Conservation (phyloP, 2,113 vertebrate species). For the Empidonax traillii region DNA sequence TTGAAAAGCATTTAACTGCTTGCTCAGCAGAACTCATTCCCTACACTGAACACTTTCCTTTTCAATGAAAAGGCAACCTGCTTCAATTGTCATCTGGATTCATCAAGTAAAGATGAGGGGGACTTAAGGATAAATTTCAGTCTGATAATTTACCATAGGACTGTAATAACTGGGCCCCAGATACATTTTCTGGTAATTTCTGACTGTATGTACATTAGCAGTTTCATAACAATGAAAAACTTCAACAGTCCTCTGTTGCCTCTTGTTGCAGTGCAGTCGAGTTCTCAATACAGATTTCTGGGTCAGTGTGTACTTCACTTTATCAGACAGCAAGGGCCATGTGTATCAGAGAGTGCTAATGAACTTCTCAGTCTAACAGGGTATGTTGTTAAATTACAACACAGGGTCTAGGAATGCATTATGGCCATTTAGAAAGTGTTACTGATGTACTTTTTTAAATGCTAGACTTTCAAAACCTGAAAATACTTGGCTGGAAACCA, state of each 20-base stretch:
- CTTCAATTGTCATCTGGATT: neutral
- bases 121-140: neutral
- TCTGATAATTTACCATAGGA: neutral
- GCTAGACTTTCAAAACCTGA: neutral
- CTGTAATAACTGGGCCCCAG: neutral
- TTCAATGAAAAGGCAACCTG: neutral
- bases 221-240: accelerated
- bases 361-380: neutral
- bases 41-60: neutral
- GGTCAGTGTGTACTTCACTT: accelerated
- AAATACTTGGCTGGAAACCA: neutral
- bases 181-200: too few species aligned
- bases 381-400: neutral
- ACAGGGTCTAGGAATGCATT: neutral
- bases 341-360: neutral
- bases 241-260: neutral
- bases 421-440: neutral
- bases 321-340: neutral
- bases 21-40: neutral
- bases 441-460: neutral
- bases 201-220: neutral
- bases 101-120: neutral
- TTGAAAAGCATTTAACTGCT: neutral
- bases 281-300: neutral
- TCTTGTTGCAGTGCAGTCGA: neutral